Evolutionary conservation across 2,888 invertebrate genomes (phyloP).

Genomic region (Adelphocoris suturalis): DNA sequence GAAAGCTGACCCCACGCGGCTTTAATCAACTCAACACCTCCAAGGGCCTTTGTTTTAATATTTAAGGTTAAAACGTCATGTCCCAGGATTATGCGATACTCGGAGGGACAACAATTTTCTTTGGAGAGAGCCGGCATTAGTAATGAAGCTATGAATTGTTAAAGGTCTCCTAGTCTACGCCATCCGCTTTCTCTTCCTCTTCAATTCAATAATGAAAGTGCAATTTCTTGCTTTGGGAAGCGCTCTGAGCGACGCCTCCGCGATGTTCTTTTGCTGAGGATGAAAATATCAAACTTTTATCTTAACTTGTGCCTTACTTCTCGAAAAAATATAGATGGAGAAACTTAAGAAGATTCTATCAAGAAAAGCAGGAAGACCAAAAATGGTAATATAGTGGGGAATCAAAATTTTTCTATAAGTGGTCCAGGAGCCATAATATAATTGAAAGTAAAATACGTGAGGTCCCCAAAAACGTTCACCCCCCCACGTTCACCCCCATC

Average conservation of each 20-base stretch:
- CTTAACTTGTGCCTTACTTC: not conserved
- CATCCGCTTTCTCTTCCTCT: conserved; percentile 60
- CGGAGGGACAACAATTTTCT: conserved; percentile 71
- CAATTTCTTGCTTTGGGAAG: conserved; percentile 54
- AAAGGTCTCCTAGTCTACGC: conserved; percentile 52
- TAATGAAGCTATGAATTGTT: conserved; percentile 66
- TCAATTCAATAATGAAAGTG: conserved; percentile 71
- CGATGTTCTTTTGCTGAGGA: conserved; percentile 49
- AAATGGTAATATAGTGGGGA: too few relatives aligned
- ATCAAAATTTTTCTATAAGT: too few relatives aligned
- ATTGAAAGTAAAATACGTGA: too few relatives aligned
- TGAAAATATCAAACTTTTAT: conserved; percentile 40
- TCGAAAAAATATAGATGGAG: too few relatives aligned
- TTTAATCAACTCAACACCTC: conserved; percentile 71
- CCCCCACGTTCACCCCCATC: too few relatives aligned
- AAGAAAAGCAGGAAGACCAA: too few relatives aligned
- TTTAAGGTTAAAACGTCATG: conserved; percentile 69
- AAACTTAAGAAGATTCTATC: too few relatives aligned
- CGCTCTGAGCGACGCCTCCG: conserved; percentile 15
- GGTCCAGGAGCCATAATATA: too few relatives aligned
- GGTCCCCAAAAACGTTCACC: too few relatives aligned
- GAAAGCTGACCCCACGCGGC: conserved; percentile 66
- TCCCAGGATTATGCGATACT: conserved; percentile 69
- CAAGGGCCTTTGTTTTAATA: conserved; percentile 70
- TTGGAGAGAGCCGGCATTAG: conserved; percentile 67